Conservation (phyloP, 2,113 vertebrate genomes). For the Centrocercus urophasianus region DNA sequence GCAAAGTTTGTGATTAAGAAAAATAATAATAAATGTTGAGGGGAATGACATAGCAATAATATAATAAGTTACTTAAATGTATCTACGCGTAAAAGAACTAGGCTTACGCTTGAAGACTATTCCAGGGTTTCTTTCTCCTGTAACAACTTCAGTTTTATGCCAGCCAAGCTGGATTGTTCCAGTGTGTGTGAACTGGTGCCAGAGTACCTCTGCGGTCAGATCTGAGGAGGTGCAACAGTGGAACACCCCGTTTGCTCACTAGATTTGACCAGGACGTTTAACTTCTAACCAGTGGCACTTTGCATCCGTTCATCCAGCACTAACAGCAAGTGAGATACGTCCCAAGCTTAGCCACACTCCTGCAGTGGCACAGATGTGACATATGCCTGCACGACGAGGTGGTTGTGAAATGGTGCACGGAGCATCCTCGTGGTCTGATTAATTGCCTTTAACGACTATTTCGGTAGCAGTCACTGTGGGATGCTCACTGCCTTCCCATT, state of each 20-base stretch:
- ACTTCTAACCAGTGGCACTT: neutral
- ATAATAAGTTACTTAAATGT: neutral
- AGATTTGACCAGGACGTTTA: neutral
- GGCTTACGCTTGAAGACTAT: neutral
- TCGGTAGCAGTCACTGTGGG: neutral
- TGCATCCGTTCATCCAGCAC: accelerated
- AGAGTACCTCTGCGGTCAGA: neutral
- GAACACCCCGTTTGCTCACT: neutral
- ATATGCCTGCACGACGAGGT: neutral
- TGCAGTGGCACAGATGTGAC: neutral
- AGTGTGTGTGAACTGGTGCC: neutral
- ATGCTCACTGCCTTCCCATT: neutral
- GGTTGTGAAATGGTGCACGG: neutral
- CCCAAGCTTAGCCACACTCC: neutral
- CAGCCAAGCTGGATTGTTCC: neutral
- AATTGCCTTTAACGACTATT: neutral
- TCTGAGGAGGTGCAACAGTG: neutral
- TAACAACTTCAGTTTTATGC: neutral
- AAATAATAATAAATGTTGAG: neutral
- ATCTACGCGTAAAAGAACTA: neutral
- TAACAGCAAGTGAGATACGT: neutral
- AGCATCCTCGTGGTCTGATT: neutral
- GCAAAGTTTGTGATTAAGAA: neutral
- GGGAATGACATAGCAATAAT: neutral
- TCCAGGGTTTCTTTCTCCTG: neutral